Conservation (phyloP, 2,113 vertebrate species). For the Grantiella picta region DNA sequence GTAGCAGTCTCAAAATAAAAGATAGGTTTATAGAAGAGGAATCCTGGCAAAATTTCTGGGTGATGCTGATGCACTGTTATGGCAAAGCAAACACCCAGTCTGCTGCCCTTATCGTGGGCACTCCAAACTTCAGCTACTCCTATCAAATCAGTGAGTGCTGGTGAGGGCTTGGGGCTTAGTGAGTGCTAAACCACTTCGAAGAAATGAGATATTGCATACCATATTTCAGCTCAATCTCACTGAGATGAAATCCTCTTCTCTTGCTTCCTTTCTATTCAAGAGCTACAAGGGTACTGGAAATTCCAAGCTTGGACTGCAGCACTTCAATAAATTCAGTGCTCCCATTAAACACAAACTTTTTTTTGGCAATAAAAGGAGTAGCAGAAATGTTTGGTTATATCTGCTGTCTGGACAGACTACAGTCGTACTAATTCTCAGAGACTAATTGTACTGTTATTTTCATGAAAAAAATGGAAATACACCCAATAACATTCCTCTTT, state of each 20-base stretch:
- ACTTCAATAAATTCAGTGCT: neutral
- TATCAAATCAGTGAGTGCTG: neutral
- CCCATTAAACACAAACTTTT: neutral
- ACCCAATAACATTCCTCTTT: neutral
- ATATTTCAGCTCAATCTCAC: neutral
- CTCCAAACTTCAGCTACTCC: neutral
- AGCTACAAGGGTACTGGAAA: neutral
- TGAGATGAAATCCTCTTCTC: neutral
- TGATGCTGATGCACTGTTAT: neutral
- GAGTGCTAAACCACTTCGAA: neutral
- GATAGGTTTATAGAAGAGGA: neutral
- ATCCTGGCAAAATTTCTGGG: neutral
- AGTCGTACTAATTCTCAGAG: neutral
- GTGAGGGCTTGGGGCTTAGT: neutral
- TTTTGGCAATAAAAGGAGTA: neutral
- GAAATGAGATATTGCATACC: neutral
- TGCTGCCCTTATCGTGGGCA: neutral
- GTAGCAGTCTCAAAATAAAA: neutral
- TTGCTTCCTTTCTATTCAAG: neutral
- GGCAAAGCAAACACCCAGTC: neutral
- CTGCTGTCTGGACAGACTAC: neutral
- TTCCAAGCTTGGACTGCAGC: neutral
- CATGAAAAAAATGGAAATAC: neutral
- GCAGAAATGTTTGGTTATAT: neutral
- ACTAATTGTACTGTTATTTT: neutral